Evolutionary conservation across 2,797 vertebrate species (phyloP).

Genomic region (Cygnus olor): DNA sequence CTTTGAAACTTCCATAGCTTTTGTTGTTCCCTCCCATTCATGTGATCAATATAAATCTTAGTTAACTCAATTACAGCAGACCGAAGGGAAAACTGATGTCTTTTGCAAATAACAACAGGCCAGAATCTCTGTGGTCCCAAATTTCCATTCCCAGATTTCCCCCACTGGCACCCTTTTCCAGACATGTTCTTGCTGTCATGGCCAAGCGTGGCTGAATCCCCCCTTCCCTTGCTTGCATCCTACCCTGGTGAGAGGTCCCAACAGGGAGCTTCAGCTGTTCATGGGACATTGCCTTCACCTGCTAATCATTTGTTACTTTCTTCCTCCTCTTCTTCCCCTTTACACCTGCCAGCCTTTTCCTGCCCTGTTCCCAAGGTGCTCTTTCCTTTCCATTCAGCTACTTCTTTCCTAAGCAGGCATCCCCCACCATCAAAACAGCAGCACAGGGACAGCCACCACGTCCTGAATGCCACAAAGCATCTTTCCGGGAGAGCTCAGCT

Average conservation of each 20-base stretch:
- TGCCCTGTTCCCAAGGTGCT: background rate
- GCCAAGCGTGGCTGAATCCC: rapidly evolving
- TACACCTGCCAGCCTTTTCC: background rate
- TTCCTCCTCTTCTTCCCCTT: background rate
- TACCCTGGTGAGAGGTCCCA: background rate
- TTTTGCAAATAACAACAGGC: background rate
- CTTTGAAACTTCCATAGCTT: background rate
- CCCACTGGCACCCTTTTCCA: rapidly evolving
- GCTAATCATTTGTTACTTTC: background rate
- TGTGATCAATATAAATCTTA: background rate
- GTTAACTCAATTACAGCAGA: background rate
- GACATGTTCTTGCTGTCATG: rapidly evolving
- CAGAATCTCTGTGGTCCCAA: background rate
- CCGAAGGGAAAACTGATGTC: background rate
- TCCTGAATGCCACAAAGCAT: background rate
- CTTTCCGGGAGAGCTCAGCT: background rate
- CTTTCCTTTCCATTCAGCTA: background rate
- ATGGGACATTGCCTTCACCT: background rate
- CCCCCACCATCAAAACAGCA: background rate
- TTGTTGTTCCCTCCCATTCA: background rate
- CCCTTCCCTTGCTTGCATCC: rapidly evolving
- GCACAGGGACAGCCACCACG: background rate
- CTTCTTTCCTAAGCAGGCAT: background rate
- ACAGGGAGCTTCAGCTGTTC: background rate
- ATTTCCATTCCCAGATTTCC: background rate